Evolutionary conservation across 2,113 vertebrate genomes (phyloP).

Genomic region (Marcusenius ussheri): DNA sequence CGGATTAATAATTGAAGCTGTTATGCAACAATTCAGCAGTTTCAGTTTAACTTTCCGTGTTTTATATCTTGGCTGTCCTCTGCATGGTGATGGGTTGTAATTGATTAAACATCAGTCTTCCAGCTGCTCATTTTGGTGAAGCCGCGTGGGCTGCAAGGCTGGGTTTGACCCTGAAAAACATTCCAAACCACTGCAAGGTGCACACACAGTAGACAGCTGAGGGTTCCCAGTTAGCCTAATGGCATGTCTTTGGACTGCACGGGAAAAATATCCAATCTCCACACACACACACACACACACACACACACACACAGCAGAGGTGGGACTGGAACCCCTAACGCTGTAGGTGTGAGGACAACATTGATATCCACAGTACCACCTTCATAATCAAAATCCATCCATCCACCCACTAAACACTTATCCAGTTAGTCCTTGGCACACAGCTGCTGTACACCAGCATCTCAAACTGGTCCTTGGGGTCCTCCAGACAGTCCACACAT

Average conservation of each 20-base stretch:
- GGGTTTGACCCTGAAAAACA: not conserved
- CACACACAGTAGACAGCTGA: not conserved
- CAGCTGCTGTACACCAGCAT: not conserved
- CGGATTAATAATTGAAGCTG: not conserved
- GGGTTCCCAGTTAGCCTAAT: not conserved
- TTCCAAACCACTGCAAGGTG: not conserved
- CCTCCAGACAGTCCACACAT: not conserved
- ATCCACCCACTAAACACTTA: not conserved
- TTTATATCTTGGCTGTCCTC: not conserved
- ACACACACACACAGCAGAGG: not conserved
- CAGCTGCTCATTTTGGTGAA: not conserved
- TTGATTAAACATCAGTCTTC: not conserved
- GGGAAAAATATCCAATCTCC: not conserved
- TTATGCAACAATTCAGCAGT: not conserved
- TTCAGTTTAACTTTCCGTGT: not conserved
- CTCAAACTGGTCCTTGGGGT: not conserved
- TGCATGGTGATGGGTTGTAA: not conserved
- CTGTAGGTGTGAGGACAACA: not conserved
- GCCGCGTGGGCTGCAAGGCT: not conserved
- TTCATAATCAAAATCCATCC: not conserved
- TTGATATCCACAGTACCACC: not conserved
- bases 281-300: not conserved
- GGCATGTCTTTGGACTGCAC: not conserved
- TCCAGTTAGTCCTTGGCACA: not conserved
- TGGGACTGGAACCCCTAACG: not conserved